Conservation (phyloP, 2,888 invertebrate genomes). For the Baronia brevicornis region DNA sequence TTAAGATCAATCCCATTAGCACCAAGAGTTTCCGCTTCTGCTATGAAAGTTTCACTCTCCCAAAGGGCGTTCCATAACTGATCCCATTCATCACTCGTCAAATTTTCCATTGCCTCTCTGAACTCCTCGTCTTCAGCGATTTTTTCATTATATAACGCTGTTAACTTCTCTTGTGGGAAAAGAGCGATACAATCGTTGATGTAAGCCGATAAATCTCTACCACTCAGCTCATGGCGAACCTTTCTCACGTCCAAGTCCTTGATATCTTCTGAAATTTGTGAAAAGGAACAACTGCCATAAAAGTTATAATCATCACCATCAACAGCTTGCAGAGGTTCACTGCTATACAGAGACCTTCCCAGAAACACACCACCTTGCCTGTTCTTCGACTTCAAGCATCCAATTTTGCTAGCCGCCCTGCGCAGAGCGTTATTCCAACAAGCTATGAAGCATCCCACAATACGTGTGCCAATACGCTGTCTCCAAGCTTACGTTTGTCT, state of each 20-base stretch:
- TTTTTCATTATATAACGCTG: constrained; percentile 48
- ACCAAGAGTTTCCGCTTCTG: constrained; percentile 34
- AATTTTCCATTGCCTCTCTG: constrained; percentile 42
- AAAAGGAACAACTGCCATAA: too few relatives aligned
- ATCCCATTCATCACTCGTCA: constrained; percentile 46
- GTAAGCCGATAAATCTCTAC: constrained; percentile 36
- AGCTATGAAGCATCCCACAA: too few relatives aligned
- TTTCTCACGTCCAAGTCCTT: constrained; percentile 8
- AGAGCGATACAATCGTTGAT: constrained; percentile 33
- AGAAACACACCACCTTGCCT: too few relatives aligned
- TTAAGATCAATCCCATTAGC: constrained; percentile 43
- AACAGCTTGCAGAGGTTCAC: too few relatives aligned
- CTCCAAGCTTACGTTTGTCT: too few relatives aligned
- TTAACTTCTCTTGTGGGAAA: constrained; percentile 45
- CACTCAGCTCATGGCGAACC: constrained; percentile 30
- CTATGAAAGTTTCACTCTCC: constrained; percentile 40
- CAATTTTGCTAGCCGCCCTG: too few relatives aligned
- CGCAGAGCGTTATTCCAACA: too few relatives aligned
- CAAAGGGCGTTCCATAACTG: constrained; percentile 36
- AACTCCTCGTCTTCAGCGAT: constrained; percentile 45
- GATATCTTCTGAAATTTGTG: constrained; percentile 10
- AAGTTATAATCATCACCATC: too few relatives aligned
- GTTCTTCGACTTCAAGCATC: too few relatives aligned
- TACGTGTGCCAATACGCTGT: too few relatives aligned
- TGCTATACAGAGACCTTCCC: too few relatives aligned